Evolutionary conservation across 1,140 invertebrate species (phyloP), one percentile per base, ranked within the genome.

Genomic region (Hyles euphorbiae): DNA sequence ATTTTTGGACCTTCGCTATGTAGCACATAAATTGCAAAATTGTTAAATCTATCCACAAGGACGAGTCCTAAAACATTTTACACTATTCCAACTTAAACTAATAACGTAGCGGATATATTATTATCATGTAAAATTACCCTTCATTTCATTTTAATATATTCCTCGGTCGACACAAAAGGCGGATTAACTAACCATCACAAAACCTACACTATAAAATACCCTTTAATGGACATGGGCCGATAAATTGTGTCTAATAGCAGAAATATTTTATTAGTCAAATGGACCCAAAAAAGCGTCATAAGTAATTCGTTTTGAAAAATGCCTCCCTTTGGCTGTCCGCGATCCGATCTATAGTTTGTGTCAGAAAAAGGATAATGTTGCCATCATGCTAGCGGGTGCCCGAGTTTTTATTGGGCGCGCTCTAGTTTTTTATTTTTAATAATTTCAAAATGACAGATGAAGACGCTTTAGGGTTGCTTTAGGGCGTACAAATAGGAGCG

Each of bases 291-390:
- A 81, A 82, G 83, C 84, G 67, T 73, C 36, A 40, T 40, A 40
- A 40, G 36, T 40, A 40, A 73, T 75, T 74, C 70, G 54, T 69
- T 72, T 76, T 81, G 78, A 81, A 81, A 81, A 76, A 71, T 66
- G 62, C 36, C 36, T 40, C 52, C 67, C 73, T 86, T 77, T 79
- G 68, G 56, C 61, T 55, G 61, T 40, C 47, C 44, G 70, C 72
- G 83, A 88, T 88, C 77, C 74, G 80, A 88, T 88, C 80, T 78
- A 76, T 71, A 63, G 70, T 80, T 81, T 81, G 82, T 84, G 81
- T 83, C 78, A 83, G 72, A 76, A 78, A 82, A 78, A 65, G 80
- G 72, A 80, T 87, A 87, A 83, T 79, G 65, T 67, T 61, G 70
- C 70, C 61, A 70, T 79, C 74, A 61, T 65, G 70, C 68, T 74